phyloP scores from a whole-genome alignment of 1,140 invertebrate genomes.

The Proctacanthus coquilletti region DNA sequence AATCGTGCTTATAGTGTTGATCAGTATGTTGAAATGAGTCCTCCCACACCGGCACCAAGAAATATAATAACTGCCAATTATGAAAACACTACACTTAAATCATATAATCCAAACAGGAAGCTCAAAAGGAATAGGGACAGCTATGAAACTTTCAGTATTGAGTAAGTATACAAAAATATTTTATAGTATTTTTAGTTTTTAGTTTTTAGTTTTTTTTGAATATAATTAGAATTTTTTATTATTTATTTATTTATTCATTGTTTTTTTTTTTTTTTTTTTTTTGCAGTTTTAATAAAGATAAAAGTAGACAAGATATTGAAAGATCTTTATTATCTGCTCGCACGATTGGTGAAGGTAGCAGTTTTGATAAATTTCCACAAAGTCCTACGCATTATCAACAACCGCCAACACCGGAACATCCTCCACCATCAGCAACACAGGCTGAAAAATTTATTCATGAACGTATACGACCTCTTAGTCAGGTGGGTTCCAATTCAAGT shows the following conservation, averaged over 20 bases:
- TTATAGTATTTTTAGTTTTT: constrained; percentile 12
- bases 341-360: too few relatives aligned
- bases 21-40: constrained; percentile 1
- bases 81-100: constrained; percentile 23
- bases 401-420: constrained; percentile 86
- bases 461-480: constrained; percentile 73
- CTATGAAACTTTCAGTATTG: constrained; percentile 6
- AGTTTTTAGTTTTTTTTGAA: not conserved
- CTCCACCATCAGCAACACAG: constrained; percentile 79
- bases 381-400: constrained; percentile 82
- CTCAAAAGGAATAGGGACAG: constrained; percentile 26
- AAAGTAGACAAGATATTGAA: not conserved
- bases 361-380: constrained; percentile 31
- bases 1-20: constrained; percentile 2
- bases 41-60: not conserved
- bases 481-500: constrained; percentile 47
- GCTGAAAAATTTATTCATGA: constrained; percentile 81
- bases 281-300: constrained; percentile 1
- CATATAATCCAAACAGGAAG: constrained; percentile 29
- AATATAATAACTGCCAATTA: constrained; percentile 9
- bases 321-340: too few relatives aligned
- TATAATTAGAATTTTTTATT: constrained; percentile 1
- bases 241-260: too few relatives aligned
- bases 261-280: not conserved
- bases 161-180: constrained; percentile 5